Conservation (phyloP, 2,797 vertebrate species). For the Anguilla marmorata region DNA sequence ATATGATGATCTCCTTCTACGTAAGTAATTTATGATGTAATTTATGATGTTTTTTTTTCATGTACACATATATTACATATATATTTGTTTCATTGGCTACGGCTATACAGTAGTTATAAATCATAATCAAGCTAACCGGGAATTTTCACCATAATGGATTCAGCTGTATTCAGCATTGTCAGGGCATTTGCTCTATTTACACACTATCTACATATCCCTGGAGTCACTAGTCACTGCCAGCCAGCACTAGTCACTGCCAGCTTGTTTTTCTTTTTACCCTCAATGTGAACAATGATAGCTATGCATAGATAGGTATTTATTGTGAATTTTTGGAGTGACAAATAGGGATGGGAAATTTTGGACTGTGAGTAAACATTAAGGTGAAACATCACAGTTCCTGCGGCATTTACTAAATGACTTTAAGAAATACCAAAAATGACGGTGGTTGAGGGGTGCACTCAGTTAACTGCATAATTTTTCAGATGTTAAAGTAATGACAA, state of each 20-base stretch:
- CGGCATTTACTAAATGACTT: background rate
- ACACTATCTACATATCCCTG: background rate
- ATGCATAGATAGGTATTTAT: background rate
- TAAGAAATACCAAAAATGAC: background rate
- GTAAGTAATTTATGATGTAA: background rate
- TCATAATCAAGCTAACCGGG: background rate
- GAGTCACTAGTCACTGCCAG: background rate
- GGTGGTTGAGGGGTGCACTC: background rate
- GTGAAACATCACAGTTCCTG: background rate
- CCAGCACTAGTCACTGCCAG: background rate
- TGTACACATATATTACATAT: background rate
- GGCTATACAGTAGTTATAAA: background rate
- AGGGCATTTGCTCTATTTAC: background rate
- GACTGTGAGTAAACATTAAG: background rate
- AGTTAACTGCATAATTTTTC: background rate
- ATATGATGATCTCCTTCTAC: background rate
- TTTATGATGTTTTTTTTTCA: background rate
- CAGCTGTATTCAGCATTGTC: background rate
- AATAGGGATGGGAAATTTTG: background rate
- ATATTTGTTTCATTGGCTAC: background rate
- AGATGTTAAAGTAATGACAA: background rate
- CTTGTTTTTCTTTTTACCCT: background rate
- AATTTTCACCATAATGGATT: background rate
- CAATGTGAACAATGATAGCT: background rate
- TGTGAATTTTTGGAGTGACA: background rate